Evolutionary conservation across 2,113 vertebrate species (phyloP).

Genomic region (Aleadryas rufinucha): DNA sequence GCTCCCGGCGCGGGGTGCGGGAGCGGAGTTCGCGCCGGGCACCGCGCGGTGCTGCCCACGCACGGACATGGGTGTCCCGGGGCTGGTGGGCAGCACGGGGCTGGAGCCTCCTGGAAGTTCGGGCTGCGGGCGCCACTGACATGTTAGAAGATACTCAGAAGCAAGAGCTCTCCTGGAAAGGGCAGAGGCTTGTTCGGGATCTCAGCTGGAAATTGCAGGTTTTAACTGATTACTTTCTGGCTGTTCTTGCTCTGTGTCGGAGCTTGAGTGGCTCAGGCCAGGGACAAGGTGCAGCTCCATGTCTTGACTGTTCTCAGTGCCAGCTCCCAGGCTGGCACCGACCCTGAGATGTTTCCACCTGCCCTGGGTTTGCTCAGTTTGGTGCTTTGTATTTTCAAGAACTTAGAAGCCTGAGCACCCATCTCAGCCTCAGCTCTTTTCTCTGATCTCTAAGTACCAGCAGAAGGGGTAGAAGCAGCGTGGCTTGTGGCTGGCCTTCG

Average conservation of each 20-base stretch:
- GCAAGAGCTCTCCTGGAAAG: neutral
- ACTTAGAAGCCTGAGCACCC: fast-evolving
- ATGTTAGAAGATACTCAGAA: fast-evolving
- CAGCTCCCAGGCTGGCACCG: neutral
- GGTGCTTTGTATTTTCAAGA: fast-evolving
- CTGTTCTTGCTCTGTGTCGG: neutral
- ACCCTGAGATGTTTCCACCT: fast-evolving
- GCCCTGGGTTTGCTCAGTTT: neutral
- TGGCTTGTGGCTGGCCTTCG: neutral
- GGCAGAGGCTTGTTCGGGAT: fast-evolving
- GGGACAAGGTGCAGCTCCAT: fast-evolving
- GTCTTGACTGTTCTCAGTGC: neutral
- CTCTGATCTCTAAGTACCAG: neutral
- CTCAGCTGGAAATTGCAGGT: fast-evolving
- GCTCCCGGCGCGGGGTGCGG: neutral
- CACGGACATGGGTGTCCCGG: fast-evolving
- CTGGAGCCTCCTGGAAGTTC: fast-evolving
- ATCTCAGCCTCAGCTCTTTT: fast-evolving
- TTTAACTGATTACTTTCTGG: neutral
- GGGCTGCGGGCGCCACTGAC: fast-evolving
- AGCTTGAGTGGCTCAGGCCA: neutral
- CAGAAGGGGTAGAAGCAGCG: fast-evolving
- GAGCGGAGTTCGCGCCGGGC: neutral
- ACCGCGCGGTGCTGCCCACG: neutral
- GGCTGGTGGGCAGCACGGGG: fast-evolving